Conservation (phyloP, 2,888 invertebrate species). For the Myathropa florea region DNA sequence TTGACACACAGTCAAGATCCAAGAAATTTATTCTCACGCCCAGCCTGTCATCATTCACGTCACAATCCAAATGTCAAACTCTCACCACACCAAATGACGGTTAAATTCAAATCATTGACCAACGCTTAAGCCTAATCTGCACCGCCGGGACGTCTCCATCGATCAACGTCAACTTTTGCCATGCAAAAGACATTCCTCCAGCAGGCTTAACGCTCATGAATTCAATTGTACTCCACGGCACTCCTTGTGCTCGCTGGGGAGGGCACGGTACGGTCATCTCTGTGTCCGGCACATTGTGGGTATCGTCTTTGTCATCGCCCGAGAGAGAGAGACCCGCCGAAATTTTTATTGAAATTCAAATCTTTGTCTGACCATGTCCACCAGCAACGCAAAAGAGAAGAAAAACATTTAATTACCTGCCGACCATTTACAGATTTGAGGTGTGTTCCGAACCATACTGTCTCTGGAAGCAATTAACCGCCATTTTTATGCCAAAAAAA, state of each 20-base stretch:
- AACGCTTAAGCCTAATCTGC: not conserved
- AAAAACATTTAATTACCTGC: constrained; percentile 35
- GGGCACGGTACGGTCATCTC: no score
- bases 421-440: constrained; percentile 55
- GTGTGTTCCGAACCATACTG: constrained; percentile 38
- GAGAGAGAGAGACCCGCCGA: not conserved
- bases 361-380: not conserved
- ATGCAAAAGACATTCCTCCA: not conserved
- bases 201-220: not conserved
- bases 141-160: not conserved
- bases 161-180: not conserved
- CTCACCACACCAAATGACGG: not conserved
- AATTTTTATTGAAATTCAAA: constrained; percentile 2
- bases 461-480: constrained; percentile 18
- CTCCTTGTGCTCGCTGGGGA: not conserved
- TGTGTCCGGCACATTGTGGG: not conserved
- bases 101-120: not conserved
- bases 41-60: not conserved
- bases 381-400: not conserved
- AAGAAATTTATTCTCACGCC: not conserved
- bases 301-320: not conserved
- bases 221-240: not conserved
- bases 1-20: no score
- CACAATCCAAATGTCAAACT: not conserved
- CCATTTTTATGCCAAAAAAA: constrained; percentile 23